phyloP scores from a whole-genome alignment of 2,113 vertebrate species.

The Rana temporaria region DNA sequence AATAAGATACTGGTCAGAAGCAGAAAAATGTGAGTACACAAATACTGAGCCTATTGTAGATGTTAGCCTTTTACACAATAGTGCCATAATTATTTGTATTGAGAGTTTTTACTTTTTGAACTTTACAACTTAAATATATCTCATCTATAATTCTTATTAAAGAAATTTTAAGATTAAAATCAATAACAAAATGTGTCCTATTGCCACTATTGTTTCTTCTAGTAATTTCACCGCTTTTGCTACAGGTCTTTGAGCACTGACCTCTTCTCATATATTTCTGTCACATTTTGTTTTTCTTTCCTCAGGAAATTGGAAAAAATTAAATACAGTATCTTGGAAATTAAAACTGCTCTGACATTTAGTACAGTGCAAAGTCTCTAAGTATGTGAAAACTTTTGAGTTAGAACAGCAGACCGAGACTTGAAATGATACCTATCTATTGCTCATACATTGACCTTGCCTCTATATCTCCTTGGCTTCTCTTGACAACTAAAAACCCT shows the following conservation, averaged over 20 bases:
- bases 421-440: slow-evolving; percentile 34
- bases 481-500: slow-evolving; percentile 43
- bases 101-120: no score
- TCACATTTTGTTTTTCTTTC: neutral
- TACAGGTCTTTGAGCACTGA: neutral
- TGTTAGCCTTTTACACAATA: no score
- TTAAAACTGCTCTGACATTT: slow-evolving; percentile 35
- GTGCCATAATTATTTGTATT: no score
- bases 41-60: no score
- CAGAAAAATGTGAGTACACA: no score
- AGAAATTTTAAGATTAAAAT: neutral
- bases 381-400: slow-evolving; percentile 13
- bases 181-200: neutral
- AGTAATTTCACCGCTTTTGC: neutral
- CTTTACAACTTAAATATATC: no score
- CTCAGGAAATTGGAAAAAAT: slow-evolving; percentile 29
- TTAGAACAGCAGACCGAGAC: neutral
- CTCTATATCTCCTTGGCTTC: slow-evolving; percentile 31
- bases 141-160: neutral
- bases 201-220: neutral
- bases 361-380: slow-evolving; percentile 5
- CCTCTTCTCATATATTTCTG: slow-evolving; percentile 4
- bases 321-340: slow-evolving; percentile 5
- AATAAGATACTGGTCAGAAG: no score
- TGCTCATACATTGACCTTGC: slow-evolving; percentile 27